Evolutionary conservation across 2,888 invertebrate species (phyloP), one percentile per base, ranked within the genome.

Genomic region (Synergus japonicus): DNA sequence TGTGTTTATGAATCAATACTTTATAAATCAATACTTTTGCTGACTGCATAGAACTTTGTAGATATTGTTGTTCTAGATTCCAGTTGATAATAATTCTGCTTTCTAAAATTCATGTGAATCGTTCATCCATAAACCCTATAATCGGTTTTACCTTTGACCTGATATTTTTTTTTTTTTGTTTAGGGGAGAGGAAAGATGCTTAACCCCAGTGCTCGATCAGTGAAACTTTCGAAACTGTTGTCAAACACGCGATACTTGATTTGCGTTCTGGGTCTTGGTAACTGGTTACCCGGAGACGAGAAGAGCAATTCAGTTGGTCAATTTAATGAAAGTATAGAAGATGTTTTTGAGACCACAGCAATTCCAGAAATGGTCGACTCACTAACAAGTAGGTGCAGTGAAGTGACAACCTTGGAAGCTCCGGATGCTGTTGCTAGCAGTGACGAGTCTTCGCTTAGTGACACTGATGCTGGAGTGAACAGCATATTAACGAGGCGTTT

Each of bases 211-310:
- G 94, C 95, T 0, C 95, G 97, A 86, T 95, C 96, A 12, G 95
- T 96, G 80, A 95, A 95, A 91, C 93, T 98, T 77, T 94, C 94
- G 79, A 95, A 96, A 89, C 93, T 98, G 84, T 94, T 94, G 82
- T 95, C 97, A 4, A 97, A 96, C 88, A 96, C 96, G 3, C 95
- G 96, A 84, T 98, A 98, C 92, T 94, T 96, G 82, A 96, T 98
- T 88, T 98, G 98, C 92, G 97, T 98, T 78, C 93, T 97, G 87
- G 97, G 97, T n/a, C 93, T 97, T 82, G 97, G 97, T 81, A 96
- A 96, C 93, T 96, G 96, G 95, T 91, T 94, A 88, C 94, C 76
- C 78, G 79, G 80, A 66, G 78, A 78, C 12, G 89, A 93, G 63
- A 90, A 91, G 65, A 88, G 92, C 83, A 85, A 85, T 66, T 69